A percentile compares a stretch with the other conserved stretches of the same genome.
Conservation (phyloP, 2,113 vertebrate species). For the Chiloscyllium plagiosum region DNA sequence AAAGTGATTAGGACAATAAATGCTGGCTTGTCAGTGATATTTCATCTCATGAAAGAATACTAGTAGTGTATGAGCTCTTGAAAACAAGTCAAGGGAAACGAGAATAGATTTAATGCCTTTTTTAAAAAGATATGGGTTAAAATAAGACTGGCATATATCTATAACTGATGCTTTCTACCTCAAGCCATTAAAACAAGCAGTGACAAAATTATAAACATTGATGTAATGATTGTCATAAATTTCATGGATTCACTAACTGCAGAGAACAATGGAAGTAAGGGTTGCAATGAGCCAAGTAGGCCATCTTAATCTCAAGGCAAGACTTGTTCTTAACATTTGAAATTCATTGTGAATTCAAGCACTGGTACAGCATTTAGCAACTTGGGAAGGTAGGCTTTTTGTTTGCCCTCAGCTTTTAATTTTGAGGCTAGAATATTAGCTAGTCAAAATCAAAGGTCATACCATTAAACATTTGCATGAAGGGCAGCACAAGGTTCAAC, state of each 20-base stretch:
- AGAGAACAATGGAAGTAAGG: neutral
- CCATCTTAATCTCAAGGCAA: neutral
- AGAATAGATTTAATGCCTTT: neutral
- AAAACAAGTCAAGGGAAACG: neutral
- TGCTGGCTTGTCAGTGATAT: no score
- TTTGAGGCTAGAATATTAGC: neutral
- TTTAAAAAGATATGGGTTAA: neutral
- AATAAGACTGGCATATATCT: neutral
- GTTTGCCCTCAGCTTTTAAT: neutral
- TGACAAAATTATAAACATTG: no score
- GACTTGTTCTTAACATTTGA: neutral
- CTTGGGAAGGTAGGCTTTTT: neutral
- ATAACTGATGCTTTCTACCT: neutral
- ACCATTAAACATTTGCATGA: neutral
- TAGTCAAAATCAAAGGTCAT: neutral
- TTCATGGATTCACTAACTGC: neutral
- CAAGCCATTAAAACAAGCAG: neutral
- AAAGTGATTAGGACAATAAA: no score
- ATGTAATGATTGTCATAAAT: no score
- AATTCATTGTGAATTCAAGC: neutral
- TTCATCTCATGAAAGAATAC: no score
- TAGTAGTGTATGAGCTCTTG: neutral
- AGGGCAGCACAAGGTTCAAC: neutral
- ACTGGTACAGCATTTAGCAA: neutral
- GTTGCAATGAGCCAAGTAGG: neutral